phyloP scores from a whole-genome alignment of 2,888 invertebrate species.

The Cinara cedri region DNA sequence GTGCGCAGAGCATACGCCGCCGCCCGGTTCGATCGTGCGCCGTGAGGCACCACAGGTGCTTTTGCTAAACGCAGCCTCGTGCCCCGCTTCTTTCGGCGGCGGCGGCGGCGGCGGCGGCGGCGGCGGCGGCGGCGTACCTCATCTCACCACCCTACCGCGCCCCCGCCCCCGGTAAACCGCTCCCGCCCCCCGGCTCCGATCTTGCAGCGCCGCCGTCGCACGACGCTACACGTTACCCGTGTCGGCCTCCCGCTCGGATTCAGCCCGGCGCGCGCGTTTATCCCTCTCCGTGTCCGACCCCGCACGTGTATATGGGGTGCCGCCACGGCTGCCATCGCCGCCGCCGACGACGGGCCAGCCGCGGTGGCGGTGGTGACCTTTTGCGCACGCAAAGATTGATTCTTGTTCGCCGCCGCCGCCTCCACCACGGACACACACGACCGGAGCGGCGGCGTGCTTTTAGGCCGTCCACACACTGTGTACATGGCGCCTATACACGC shows the following conservation, averaged over 20 bases:
- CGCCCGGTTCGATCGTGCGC: slow-evolving; percentile 55
- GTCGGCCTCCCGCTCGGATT: neutral
- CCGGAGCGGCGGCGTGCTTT: neutral
- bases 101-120: neutral
- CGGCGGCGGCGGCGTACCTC: neutral
- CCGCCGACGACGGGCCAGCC: neutral
- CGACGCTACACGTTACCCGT: neutral
- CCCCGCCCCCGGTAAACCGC: neutral
- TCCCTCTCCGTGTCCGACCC: neutral
- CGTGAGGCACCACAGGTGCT: slow-evolving; percentile 54
- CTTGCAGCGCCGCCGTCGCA: neutral
- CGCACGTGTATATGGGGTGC: neutral
- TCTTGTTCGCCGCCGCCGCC: slow-evolving; percentile 30
- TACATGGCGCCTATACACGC: neutral
- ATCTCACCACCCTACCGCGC: neutral
- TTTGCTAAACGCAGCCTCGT: slow-evolving; percentile 53
- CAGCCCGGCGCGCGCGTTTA: neutral
- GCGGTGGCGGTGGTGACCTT: slow-evolving; percentile 42
- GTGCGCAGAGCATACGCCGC: neutral
- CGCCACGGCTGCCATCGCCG: neutral
- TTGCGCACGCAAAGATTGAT: slow-evolving; percentile 55
- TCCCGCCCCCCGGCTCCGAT: neutral
- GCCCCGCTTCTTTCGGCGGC: slow-evolving; percentile 30
- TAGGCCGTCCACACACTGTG: neutral
- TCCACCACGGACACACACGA: neutral